Evolutionary conservation across 2,888 invertebrate species (phyloP), one percentile per base, ranked within the genome.

Genomic region (Meganola albula): DNA sequence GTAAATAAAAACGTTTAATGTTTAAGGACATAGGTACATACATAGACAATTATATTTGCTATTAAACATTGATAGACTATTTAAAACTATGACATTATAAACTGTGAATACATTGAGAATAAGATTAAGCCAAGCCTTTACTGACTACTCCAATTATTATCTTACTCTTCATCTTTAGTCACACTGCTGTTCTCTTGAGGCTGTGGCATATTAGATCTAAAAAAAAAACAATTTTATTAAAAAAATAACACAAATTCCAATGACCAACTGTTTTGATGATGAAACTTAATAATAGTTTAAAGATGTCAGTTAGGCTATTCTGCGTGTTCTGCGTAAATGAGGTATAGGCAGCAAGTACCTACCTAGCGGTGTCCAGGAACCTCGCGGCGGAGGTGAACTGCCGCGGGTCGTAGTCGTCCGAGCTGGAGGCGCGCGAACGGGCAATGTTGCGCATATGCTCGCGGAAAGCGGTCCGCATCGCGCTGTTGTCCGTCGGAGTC

Each of bases 371-470:
- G 10, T 57, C 58, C 9, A 79, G 55, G 43, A 77, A 76, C 5
- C 65, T 48, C 0, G 70, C 72, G 2, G 70, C 63, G 20, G 69
- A 60, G 0, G 58, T 38, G 46, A 55, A 70, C 1, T 63, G 65
- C 13, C 30, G 29, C 4, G 73, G 59, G 32, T 70, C 68, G 48
- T 55, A 79, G 42, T 79, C 75, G 0, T 57, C 55, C 2, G 72
- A 66, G 40, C 37, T 31, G 9, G 53, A 37, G 8, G 74, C 63
- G 24, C 78, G 68, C 4, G 46, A 31, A 1, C 63, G 63, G 0
- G 68, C 58, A 9, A 75, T 44, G 8, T 37, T 39, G 14, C 78
- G 72, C 57, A 79, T 57, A 23, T 72, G 72, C 36, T 75, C 74
- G 21, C 76, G 62, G 48, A 79, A 63, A 1, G 71, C 69, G 4